These are phyloP conservation scores for Smutsia gigantea DNA, from an alignment of 2,797 vertebrate genomes.

Conservation along the genomic window DNA sequence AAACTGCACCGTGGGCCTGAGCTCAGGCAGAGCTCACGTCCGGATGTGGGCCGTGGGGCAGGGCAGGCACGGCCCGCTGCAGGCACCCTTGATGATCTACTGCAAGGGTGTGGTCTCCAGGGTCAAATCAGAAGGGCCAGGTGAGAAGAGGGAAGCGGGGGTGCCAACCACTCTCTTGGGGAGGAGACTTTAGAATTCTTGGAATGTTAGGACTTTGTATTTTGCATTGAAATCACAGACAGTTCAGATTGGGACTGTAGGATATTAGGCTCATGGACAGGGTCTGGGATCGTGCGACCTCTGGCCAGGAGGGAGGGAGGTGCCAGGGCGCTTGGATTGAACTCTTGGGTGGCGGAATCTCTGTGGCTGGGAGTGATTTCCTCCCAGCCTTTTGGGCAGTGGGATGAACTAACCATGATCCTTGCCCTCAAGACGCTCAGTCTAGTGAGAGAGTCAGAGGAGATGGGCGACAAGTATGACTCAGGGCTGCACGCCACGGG, in stretches of 20 bases:
- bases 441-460: not conserved
- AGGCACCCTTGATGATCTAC: accelerated
- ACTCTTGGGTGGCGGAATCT: not conserved
- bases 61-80: accelerated
- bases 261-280: not conserved
- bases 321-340: accelerated
- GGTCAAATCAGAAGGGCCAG: accelerated
- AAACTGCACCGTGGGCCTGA: not conserved
- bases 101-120: not conserved
- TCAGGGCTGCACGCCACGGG: not conserved
- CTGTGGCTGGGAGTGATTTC: not conserved
- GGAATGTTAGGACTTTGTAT: not conserved
- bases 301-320: not conserved
- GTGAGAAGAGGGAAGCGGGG: not conserved
- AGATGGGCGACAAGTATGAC: not conserved
- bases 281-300: not conserved
- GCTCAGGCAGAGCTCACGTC: not conserved
- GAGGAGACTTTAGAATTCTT: not conserved
- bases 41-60: not conserved
- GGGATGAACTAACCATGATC: not conserved
- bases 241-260: not conserved
- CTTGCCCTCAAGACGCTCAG: not conserved
- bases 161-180: not conserved
- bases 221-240: not conserved
- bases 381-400: not conserved